phyloP scores from a whole-genome alignment of 2,797 vertebrate genomes.

The Anisognathus igniventris region DNA sequence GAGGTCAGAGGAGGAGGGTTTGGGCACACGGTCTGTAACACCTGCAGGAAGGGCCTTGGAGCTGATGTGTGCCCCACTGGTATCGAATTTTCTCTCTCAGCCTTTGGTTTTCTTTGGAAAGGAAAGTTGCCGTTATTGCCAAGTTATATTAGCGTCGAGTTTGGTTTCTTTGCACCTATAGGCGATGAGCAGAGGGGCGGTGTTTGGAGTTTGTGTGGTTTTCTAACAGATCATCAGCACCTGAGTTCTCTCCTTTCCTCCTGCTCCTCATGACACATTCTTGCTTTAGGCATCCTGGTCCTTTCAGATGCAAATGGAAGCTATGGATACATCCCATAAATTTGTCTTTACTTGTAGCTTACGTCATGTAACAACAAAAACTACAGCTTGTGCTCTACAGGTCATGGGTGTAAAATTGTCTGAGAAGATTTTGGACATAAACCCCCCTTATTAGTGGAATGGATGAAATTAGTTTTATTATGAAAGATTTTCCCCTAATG shows the following conservation, averaged over 20 bases:
- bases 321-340: not conserved
- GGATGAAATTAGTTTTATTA: not conserved
- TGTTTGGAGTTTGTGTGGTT: not conserved
- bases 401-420: not conserved
- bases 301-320: not conserved
- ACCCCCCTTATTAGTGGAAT: not conserved
- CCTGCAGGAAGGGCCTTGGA: not conserved
- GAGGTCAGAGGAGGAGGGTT: not conserved
- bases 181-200: not conserved
- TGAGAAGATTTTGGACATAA: not conserved
- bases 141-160: not conserved
- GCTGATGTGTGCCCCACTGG: not conserved
- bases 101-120: not conserved
- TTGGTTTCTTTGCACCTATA: not conserved
- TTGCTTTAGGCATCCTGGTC: not conserved
- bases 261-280: accelerated
- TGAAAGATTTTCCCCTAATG: not conserved
- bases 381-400: accelerated
- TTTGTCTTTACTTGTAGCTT: not conserved
- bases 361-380: not conserved
- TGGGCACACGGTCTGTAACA: accelerated
- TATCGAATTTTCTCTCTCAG: not conserved
- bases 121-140: not conserved
- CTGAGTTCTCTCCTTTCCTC: not conserved
- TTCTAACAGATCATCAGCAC: not conserved